phyloP scores from a whole-genome alignment of 2,113 vertebrate genomes.

The Eublepharis macularius region DNA sequence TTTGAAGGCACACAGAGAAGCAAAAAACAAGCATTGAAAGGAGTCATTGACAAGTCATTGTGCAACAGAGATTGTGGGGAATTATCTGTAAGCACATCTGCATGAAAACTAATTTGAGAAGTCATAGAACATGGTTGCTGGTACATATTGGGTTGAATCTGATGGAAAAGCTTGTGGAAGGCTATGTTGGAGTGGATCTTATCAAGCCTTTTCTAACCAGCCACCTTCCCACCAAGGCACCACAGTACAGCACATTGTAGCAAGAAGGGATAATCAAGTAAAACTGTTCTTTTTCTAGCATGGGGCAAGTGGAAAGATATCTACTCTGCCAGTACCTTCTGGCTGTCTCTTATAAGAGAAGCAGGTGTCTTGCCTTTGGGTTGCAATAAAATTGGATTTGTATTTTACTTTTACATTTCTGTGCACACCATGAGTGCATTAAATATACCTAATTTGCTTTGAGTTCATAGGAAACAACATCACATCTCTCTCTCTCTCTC shows the following conservation, averaged over 20 bases:
- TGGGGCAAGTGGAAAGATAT: too few species aligned
- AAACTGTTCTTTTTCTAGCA: too few species aligned
- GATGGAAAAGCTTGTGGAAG: too few species aligned
- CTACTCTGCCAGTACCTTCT: too few species aligned
- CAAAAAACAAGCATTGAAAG: constrained; percentile 31
- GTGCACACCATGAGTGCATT: not conserved
- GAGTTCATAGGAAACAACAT: too few species aligned
- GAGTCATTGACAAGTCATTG: constrained; percentile 21
- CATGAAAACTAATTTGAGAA: not conserved
- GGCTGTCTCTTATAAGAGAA: not conserved
- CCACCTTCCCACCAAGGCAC: too few species aligned
- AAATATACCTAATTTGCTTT: not conserved
- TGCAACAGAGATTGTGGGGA: not conserved
- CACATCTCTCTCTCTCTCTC: too few species aligned
- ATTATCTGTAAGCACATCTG: not conserved
- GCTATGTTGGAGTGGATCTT: too few species aligned
- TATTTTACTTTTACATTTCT: not conserved
- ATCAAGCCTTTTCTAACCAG: too few species aligned
- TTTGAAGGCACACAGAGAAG: constrained; percentile 80
- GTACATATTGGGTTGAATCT: constrained; percentile 7
- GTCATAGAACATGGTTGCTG: constrained; percentile 7
- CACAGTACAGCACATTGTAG: too few species aligned
- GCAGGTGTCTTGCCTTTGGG: constrained; percentile 5
- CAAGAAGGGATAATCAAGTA: too few species aligned
- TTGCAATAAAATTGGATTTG: not conserved